These are phyloP conservation scores for Camponotus vicinus DNA, from an alignment of 1,140 invertebrate species.

Conservation along the genomic window DNA sequence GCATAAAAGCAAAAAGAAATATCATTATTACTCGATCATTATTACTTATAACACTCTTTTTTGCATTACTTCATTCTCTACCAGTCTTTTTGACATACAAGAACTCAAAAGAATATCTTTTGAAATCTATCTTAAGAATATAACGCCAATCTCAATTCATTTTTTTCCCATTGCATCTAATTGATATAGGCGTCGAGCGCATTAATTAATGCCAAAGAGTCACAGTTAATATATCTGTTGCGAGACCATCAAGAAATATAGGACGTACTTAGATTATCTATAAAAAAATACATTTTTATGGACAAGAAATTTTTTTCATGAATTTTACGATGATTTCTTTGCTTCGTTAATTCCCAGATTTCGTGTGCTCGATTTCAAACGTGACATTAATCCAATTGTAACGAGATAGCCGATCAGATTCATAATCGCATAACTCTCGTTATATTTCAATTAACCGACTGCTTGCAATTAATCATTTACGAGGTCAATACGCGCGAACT, in stretches of 20 bases:
- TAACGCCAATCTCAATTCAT: neutral
- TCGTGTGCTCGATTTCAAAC: neutral
- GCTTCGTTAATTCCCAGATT: neutral
- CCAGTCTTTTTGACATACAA: neutral
- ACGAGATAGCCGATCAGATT: neutral
- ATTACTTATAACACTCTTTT: neutral
- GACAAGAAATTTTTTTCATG: neutral
- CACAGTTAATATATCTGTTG: neutral
- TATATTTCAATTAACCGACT: neutral
- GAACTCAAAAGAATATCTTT: neutral
- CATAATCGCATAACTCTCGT: neutral
- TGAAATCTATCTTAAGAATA: neutral
- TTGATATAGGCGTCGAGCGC: neutral
- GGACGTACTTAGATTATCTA: neutral
- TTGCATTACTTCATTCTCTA: neutral
- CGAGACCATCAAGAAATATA: neutral
- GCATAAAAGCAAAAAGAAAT: neutral
- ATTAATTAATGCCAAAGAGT: conserved; percentile 18
- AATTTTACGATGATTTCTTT: conserved; percentile 3
- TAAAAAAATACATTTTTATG: neutral
- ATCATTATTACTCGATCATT: neutral
- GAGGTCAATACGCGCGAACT: conserved; percentile 89
- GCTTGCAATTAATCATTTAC: neutral
- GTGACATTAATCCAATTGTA: neutral
- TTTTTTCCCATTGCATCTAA: neutral